Evolutionary conservation across 1,140 invertebrate genomes (phyloP), one percentile per base, ranked within the genome.

Genomic region (Drosophila busckii): DNA sequence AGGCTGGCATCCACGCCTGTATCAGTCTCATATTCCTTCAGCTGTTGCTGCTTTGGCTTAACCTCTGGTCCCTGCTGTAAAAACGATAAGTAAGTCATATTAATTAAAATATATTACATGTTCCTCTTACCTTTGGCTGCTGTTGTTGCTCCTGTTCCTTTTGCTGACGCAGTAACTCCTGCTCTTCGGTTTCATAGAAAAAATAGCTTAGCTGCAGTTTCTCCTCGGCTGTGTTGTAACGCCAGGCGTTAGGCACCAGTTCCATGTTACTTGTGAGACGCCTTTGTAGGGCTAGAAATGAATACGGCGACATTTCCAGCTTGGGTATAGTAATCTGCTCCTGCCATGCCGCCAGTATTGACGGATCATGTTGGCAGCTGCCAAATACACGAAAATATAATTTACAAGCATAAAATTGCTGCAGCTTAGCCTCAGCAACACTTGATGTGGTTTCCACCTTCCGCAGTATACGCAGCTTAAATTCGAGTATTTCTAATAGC

Each of bases 401-500:
- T 32, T 80, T 80, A 31, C 64, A 65, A 8, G 73, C 68, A 4
- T 42, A 45, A 12, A 40, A 50, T 22, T 55, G 56, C 6, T 41
- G 41, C 42, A 82, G 19, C 4, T 60, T 28, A 17, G 2, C 40
- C 16, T 23, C 12, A 3, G 1, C 0, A 4, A 10, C 3, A 34
- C 19, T 15, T 35, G 10, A 3, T 38, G 12, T 20, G 22, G 26
- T 2, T 38, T 40, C 8, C 58, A 55, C 6, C n/a, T n/a, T n/a
- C n/a, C 73, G 78, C 32, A 86, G 29, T 12, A 86, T 50, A 1
- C 42, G 29, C 7, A 86, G 40, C 26, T 84, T 38, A 2, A 68
- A 62, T 20, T 86, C 84, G 3, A 84, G 56, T 9, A 86, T 64
- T 9, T 82, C 66, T 7, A 86, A 41, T 3, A 86, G 38, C 59